Conservation (phyloP, 2,113 vertebrate genomes). For the Todiramphus chloris region DNA sequence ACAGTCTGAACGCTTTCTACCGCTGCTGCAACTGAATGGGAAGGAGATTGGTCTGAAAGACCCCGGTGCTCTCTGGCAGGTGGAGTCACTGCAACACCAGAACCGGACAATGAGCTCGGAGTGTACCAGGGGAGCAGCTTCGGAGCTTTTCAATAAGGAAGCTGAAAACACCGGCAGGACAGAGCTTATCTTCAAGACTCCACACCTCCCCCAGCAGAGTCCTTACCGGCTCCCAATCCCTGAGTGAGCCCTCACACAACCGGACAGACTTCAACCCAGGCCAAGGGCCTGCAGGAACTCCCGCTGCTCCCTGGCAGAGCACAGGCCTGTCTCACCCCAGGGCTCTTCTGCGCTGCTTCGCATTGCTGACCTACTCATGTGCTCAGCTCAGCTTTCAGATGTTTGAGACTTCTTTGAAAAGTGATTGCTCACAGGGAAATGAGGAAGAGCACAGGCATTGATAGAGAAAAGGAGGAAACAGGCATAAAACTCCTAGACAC, state of each 20-base stretch:
- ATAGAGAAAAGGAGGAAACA: neutral
- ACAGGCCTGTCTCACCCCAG: accelerated
- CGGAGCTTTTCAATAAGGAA: neutral
- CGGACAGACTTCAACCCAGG: accelerated
- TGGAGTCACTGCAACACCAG: neutral
- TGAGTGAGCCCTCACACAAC: neutral
- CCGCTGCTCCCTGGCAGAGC: neutral
- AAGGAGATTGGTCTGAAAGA: neutral
- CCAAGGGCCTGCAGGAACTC: neutral
- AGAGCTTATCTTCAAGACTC: neutral
- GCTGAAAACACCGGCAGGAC: neutral
- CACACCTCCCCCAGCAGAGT: no score
- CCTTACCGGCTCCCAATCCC: no score
- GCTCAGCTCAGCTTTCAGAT: neutral
- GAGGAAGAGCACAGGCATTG: neutral
- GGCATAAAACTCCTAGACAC: neutral
- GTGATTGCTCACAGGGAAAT: neutral
- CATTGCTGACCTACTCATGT: accelerated
- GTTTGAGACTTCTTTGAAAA: neutral
- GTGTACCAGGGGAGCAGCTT: accelerated
- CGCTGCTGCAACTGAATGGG: accelerated
- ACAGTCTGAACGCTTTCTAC: neutral
- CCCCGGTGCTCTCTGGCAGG: neutral
- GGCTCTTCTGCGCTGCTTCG: accelerated
- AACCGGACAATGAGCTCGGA: accelerated